phyloP scores from a whole-genome alignment of 2,113 vertebrate genomes.

The Kryptolebias marmoratus region DNA sequence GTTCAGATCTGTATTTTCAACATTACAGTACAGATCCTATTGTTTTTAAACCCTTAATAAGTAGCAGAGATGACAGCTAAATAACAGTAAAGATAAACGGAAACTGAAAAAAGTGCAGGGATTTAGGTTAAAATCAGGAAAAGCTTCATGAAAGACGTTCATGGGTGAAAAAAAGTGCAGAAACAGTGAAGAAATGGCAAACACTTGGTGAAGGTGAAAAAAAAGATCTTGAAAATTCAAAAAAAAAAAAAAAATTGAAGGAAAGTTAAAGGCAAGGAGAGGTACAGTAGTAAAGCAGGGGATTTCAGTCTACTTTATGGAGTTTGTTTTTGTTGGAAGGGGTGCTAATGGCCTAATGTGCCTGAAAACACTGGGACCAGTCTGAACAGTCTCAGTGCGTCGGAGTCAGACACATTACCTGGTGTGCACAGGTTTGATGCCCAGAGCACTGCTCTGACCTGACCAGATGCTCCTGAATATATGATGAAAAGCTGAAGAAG shows the following conservation, averaged over 20 bases:
- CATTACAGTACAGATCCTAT: background rate
- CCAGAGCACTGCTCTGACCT: conserved; percentile 19
- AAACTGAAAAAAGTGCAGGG: background rate
- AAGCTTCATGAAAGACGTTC: background rate
- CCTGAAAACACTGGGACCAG: conserved; percentile 53
- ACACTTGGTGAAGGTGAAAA: conserved; percentile 16
- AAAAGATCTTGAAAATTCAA: conserved; percentile 4
- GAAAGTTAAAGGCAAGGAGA: background rate
- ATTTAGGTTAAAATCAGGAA: background rate
- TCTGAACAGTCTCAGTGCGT: conserved; percentile 44
- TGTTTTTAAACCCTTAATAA: background rate
- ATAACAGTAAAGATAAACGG: background rate
- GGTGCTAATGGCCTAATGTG: conserved; percentile 67
- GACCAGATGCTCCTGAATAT: conserved; percentile 48
- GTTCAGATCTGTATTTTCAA: background rate
- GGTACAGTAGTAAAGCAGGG: conserved; percentile 9
- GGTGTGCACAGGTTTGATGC: conserved; percentile 5
- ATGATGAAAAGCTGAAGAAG: conserved; percentile 26
- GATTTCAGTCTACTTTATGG: conserved; percentile 37
- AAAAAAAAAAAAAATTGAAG: background rate
- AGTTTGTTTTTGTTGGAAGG: conserved; percentile 58
- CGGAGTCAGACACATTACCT: conserved; percentile 36
- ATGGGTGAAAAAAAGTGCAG: background rate
- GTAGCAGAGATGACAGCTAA: background rate
- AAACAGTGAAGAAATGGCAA: conserved; percentile 16